Conservation (phyloP, 2,888 invertebrate species). For the Dimorphilus gyrociliatus region DNA sequence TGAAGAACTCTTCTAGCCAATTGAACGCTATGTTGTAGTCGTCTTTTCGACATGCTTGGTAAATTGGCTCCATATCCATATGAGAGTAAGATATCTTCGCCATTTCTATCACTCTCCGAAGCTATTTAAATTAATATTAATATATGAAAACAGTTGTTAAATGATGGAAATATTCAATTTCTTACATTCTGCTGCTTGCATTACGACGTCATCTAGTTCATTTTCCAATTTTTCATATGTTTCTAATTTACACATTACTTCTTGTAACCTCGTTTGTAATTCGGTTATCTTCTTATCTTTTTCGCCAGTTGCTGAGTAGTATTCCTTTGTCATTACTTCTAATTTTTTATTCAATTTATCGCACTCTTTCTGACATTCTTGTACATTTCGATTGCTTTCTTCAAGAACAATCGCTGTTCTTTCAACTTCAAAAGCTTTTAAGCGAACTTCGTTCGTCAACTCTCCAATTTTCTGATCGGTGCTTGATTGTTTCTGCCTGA, state of each 20-base stretch:
- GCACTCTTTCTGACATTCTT: conserved; percentile 27
- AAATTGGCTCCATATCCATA: conserved; percentile 38
- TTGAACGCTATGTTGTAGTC: conserved; percentile 34
- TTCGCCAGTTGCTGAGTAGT: conserved; percentile 27
- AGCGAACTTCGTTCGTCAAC: conserved; percentile 30
- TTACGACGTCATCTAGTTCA: conserved; percentile 35
- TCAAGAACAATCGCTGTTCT: conserved; percentile 30
- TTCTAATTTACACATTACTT: conserved; percentile 24
- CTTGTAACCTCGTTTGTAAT: conserved; percentile 23
- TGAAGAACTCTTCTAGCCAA: conserved; percentile 30
- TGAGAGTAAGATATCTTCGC: conserved; percentile 31
- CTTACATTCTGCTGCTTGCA: conserved; percentile 37
- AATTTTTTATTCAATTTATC: conserved; percentile 35
- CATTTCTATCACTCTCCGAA: conserved; percentile 31
- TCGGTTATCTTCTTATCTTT: conserved; percentile 27
- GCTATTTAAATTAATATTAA: too few relatives aligned
- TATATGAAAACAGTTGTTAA: too few relatives aligned
- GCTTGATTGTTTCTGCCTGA: conserved; percentile 23
- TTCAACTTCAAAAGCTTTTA: conserved; percentile 35
- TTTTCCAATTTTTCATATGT: conserved; percentile 35
- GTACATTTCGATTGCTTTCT: conserved; percentile 28
- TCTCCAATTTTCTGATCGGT: conserved; percentile 25
- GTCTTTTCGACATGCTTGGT: conserved; percentile 29
- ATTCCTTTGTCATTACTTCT: conserved; percentile 35
- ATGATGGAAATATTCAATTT: too few relatives aligned